Evolutionary conservation across 1,140 invertebrate species (phyloP), one percentile per base, ranked within the genome.

Genomic region (Drosophila oshimai): DNA sequence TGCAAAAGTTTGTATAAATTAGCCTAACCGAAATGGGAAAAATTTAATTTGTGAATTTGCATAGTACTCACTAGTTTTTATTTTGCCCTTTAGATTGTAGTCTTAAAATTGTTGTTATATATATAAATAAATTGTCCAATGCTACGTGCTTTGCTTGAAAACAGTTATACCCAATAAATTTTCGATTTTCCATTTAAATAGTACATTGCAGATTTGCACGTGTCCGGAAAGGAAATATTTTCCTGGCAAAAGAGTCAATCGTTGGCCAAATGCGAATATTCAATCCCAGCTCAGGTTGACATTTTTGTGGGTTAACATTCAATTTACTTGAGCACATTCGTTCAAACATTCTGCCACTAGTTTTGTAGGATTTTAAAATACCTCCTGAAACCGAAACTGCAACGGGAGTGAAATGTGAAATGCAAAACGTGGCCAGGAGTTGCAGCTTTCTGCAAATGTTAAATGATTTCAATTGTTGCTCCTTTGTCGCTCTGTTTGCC

Each of bases 401-500:
- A 29, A 50, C 42, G 28, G 5, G 31, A 26, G 33, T 6, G 29
- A 36, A 28, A 10, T 12, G 22, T 9, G 36, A 24, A 26, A 6
- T 47, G 9, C 10, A 24, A 17, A 49, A 34, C 44, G 42, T 34
- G 45, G 39, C 20, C 15, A 13, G 26, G 37, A 53, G 49, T 29
- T 42, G 51, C 60, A 17, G 28, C 39, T 47, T 47, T 46, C 44
- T 31, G 71, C 39, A 73, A 64, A 71, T 71, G 77, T 80, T 80
- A 81, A 80, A 81, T 81, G 76, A 75, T 75, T 60, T 70, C 72
- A 81, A 71, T 81, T 75, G 65, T 61, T 81, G 58, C 39, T 75
- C 31, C 42, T 24, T 41, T 68, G 64, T 54, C 39, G 42, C 71
- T 68, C 73, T 65, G 37, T 68, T 41, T 72, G 67, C 39, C 33